These are phyloP conservation scores for Diarsia mendica DNA, from an alignment of 2,888 invertebrate genomes.

Conservation along the genomic window DNA sequence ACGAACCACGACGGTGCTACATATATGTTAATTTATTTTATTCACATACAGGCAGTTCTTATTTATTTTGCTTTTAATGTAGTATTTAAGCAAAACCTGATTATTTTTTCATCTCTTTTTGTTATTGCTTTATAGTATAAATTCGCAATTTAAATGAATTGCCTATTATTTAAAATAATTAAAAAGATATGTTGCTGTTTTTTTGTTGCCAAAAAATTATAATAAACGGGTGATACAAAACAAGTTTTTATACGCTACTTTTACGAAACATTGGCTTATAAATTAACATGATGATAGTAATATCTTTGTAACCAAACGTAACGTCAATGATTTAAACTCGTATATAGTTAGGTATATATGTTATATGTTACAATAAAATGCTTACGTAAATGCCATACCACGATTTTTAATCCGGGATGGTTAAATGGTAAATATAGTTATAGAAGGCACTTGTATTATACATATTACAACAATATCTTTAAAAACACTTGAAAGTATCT, in stretches of 20 bases:
- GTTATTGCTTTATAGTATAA: neutral
- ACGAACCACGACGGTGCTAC: conserved; percentile 2
- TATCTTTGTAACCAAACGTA: neutral
- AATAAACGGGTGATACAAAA: conserved; percentile 1
- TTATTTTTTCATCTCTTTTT: conserved; percentile 5
- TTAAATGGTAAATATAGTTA: neutral
- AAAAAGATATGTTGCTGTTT: neutral
- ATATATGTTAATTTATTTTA: conserved; percentile 51
- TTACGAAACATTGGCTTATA: neutral
- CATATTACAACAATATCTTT: conserved; percentile 15
- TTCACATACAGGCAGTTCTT: conserved; percentile 56
- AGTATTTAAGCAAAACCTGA: conserved; percentile 11
- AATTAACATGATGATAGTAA: conserved; percentile 18
- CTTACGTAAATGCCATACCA: neutral
- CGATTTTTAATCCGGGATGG: neutral
- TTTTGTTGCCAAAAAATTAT: neutral
- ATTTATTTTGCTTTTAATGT: conserved; percentile 22
- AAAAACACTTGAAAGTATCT: conserved; percentile 8
- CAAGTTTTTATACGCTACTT: neutral
- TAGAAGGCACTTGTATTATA: neutral
- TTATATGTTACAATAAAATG: neutral
- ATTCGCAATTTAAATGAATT: neutral
- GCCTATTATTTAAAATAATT: neutral
- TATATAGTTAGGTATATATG: too few species aligned
- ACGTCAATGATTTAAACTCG: neutral